Percentiles rank a stretch among this genome's conserved stretches.
Conservation (phyloP, 53 echinoderm and acorn worm genomes). For the Arbacia lixula region DNA sequence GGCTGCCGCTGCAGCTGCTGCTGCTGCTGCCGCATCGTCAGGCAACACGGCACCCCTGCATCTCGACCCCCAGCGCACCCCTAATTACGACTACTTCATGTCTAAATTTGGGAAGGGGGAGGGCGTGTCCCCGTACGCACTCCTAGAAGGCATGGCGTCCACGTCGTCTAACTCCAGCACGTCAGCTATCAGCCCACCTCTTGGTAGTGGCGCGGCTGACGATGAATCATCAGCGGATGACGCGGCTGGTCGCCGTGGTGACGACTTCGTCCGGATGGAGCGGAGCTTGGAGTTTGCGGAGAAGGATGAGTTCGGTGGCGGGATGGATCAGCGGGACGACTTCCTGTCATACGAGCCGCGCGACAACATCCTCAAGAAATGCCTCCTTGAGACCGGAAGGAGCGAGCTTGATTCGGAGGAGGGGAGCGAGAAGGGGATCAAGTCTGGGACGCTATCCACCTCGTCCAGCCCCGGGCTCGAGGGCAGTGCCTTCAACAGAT, state of each 20-base stretch:
- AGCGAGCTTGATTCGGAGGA: slow-evolving; percentile 52
- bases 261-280: background rate
- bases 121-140: slow-evolving; percentile 17
- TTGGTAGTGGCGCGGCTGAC: background rate
- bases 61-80: slow-evolving; percentile 37
- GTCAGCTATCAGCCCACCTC: slow-evolving; percentile 33
- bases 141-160: slow-evolving; percentile 24
- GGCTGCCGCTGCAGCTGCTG: slow-evolving; percentile 15
- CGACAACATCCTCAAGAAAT: slow-evolving; percentile 59
- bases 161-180: slow-evolving; percentile 29
- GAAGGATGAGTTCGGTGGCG: background rate
- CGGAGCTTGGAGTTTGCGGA: background rate
- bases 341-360: slow-evolving; percentile 43
- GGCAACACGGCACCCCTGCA: background rate
- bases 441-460: slow-evolving; percentile 43
- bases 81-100: slow-evolving; percentile 81
- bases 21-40: background rate
- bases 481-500: slow-evolving; percentile 51
- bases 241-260: background rate
- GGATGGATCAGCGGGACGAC: slow-evolving; percentile 8
- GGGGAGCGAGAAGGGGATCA: slow-evolving; percentile 55
- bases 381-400: slow-evolving; percentile 53
- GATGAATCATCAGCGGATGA: slow-evolving; percentile 47
- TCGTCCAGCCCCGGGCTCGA: slow-evolving; percentile 48
- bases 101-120: slow-evolving; percentile 67